phyloP scores from a whole-genome alignment of 2,888 invertebrate genomes.

The Melikaiella ostensackeni region DNA sequence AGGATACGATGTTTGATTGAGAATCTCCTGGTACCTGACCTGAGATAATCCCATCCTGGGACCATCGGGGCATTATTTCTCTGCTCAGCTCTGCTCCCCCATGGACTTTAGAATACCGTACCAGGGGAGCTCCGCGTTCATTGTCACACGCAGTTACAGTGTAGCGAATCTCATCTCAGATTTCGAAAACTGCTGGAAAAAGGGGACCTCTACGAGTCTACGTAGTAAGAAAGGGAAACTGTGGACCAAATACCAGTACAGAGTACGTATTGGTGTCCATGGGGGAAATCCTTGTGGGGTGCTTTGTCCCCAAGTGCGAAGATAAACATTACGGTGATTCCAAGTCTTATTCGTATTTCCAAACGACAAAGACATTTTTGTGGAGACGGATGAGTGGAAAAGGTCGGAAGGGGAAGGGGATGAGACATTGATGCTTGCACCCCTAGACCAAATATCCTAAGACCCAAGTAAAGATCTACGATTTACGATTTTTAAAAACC shows the following conservation, averaged over 20 bases:
- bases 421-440: constrained; percentile 36
- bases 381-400: constrained; percentile 21
- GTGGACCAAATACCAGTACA: constrained; percentile 12
- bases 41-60: constrained; percentile 75
- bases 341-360: constrained; percentile 29
- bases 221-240: not conserved
- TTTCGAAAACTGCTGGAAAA: constrained; percentile 54
- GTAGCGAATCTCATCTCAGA: constrained; percentile 59
- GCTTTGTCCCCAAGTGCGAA: constrained; percentile 53
- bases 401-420: constrained; percentile 12
- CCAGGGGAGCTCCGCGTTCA: constrained; percentile 55
- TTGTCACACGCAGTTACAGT: constrained; percentile 62
- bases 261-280: constrained; percentile 9
- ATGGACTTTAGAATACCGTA: constrained; percentile 60
- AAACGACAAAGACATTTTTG: constrained; percentile 38
- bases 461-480: constrained; percentile 12
- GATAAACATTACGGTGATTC: constrained; percentile 51
- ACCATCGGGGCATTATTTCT: constrained; percentile 63
- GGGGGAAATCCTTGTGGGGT: constrained; percentile 40
- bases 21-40: constrained; percentile 68
- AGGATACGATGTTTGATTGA: constrained; percentile 46
- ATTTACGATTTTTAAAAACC: constrained; percentile 41
- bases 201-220: constrained; percentile 18
- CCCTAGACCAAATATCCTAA: constrained; percentile 10
- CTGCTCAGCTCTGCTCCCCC: constrained; percentile 59